Evolutionary conservation across 2,888 invertebrate species (phyloP), one percentile per base, ranked within the genome.

Genomic region (Tyria jacobaeae): DNA sequence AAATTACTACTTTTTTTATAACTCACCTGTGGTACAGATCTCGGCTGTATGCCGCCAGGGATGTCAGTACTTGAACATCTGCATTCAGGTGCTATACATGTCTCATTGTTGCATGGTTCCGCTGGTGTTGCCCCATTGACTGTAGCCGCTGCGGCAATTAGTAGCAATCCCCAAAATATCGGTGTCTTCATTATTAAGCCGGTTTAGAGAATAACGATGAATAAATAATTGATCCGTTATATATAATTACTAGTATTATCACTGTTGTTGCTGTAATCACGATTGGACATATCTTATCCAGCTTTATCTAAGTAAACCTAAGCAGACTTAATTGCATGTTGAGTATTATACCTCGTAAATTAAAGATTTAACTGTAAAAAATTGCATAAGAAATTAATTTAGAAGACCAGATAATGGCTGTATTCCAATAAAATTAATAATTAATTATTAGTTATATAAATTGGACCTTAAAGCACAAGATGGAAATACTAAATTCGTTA

Each of bases 1-100:
- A n/a, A n/a, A n/a, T n/a, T n/a, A n/a, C n/a, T n/a, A n/a, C n/a
- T n/a, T n/a, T n/a, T n/a, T n/a, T n/a, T n/a, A n/a, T 57, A 5
- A 71, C 70, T 67, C 80, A 95, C 95, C 89, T 95, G 95, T 12
- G 95, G 95, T 17, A 89, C 91, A 63, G 94, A 84, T 17, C 85
- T 80, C 0, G 88, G 64, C 1, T 62, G 56, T 37, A 95, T 79
- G 27, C 85, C 88, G 60, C 91, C 94, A 41, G 95, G 95, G 64
- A 94, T 92, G 0, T 82, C 71, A 0, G 89, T 87, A 0, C 86
- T 80, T 0, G 94, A 90, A 72, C 96, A 96, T 60, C 92, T 88
- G 80, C 95, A 96, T 51, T 89, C 74, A 0, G 95, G 95, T 1
- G 94, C 82, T 44, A 84, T 76, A 73, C 95, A 96, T 5, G 76